Percentiles rank a stretch among this genome's conserved stretches.
phyloP scores from a whole-genome alignment of 2,113 vertebrate species.

The Chaetops frenatus region DNA sequence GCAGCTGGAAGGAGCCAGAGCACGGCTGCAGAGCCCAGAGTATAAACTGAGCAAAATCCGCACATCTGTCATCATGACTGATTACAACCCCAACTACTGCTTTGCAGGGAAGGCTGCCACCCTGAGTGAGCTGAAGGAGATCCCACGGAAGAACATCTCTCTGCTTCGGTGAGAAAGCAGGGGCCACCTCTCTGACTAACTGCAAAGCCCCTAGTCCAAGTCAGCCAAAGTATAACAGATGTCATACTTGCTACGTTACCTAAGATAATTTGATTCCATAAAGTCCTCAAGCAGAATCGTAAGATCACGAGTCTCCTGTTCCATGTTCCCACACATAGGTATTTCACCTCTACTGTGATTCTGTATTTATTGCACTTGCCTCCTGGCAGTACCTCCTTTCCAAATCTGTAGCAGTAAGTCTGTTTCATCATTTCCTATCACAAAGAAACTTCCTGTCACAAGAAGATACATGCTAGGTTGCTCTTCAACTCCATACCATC shows the following conservation, averaged over 20 bases:
- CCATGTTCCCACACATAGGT: background rate
- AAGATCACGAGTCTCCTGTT: background rate
- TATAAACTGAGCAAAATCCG: slow-evolving; percentile 89
- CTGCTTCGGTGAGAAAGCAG: slow-evolving; percentile 78
- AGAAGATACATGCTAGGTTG: background rate
- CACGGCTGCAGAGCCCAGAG: slow-evolving; percentile 80
- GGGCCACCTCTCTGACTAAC: background rate
- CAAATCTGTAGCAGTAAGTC: background rate
- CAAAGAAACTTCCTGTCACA: background rate
- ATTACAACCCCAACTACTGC: slow-evolving; percentile 93
- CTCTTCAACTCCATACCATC: background rate
- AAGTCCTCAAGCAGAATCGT: background rate
- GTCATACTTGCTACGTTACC: background rate
- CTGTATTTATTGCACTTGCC: background rate
- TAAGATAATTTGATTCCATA: background rate
- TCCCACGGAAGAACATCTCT: slow-evolving; percentile 86
- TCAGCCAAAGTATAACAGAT: background rate
- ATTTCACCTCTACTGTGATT: background rate
- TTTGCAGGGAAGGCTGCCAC: slow-evolving; percentile 81
- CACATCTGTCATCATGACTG: slow-evolving; percentile 87
- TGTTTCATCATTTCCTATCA: background rate
- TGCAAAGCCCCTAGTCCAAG: background rate
- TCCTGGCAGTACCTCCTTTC: background rate
- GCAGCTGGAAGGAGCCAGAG: slow-evolving; percentile 74
- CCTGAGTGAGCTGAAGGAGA: slow-evolving; percentile 83